Conservation (phyloP, 2,888 invertebrate genomes). For the Plebejus melissa region DNA sequence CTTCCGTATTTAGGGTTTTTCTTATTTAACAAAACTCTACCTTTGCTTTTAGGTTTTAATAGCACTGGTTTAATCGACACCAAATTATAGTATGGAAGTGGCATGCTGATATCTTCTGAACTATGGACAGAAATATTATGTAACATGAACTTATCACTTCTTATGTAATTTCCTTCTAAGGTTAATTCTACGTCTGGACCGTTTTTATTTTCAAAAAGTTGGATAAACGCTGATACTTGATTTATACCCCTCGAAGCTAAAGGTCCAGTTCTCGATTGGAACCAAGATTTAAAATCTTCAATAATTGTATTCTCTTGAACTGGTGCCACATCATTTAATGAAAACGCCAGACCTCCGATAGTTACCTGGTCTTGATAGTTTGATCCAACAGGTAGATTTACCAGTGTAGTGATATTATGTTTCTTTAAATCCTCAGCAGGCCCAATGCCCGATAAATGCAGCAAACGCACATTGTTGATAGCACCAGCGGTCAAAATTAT, state of each 20-base stretch:
- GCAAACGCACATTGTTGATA: conserved; percentile 64
- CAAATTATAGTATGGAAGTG: conserved; percentile 68
- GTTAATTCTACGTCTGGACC: conserved; percentile 68
- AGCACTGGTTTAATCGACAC: conserved; percentile 65
- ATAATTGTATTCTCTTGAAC: conserved; percentile 59
- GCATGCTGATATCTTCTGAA: conserved; percentile 63
- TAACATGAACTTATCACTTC: conserved; percentile 71
- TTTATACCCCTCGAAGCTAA: conserved; percentile 68
- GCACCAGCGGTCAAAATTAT: conserved; percentile 66
- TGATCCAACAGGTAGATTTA: conserved; percentile 63
- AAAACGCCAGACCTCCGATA: conserved; percentile 66
- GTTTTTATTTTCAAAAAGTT: conserved; percentile 64
- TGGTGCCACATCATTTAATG: conserved; percentile 54
- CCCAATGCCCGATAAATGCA: conserved; percentile 69
- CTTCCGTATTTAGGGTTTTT: conserved; percentile 70
- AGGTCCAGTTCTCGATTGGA: conserved; percentile 61
- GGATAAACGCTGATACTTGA: conserved; percentile 69
- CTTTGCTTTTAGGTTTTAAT: conserved; percentile 67
- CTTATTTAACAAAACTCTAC: conserved; percentile 65
- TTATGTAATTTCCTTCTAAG: conserved; percentile 66
- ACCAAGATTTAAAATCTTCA: conserved; percentile 70
- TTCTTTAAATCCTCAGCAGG: conserved; percentile 59
- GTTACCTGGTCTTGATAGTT: conserved; percentile 73
- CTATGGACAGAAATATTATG: conserved; percentile 64
- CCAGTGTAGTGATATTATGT: conserved; percentile 55